Evolutionary conservation across 2,888 invertebrate species (phyloP).

Genomic region (Rhamnusium bicolor): DNA sequence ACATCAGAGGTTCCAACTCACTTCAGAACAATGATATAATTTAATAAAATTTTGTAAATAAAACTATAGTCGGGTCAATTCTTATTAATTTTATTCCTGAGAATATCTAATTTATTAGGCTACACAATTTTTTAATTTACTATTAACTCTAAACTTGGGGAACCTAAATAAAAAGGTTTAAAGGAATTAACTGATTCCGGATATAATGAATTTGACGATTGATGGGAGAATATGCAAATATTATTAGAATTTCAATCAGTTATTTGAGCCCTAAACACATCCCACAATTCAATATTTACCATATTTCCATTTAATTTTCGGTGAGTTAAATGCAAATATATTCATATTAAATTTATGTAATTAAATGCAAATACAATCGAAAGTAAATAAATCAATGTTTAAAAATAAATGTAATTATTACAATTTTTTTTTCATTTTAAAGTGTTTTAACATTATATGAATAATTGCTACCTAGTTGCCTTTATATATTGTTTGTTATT

Average conservation of each 20-base stretch:
- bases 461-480: no score
- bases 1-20: no score
- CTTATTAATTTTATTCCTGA: no score
- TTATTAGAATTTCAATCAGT: conserved; percentile 7
- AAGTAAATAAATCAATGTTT: not conserved
- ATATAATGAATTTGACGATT: not conserved
- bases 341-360: conserved; percentile 14
- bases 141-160: not conserved
- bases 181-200: not conserved
- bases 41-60: no score
- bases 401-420: not conserved
- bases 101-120: no score
- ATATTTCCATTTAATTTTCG: conserved; percentile 20
- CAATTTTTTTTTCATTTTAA: no score
- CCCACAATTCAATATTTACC: not conserved
- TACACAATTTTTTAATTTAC: no score
- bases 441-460: no score
- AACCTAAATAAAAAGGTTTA: not conserved
- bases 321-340: conserved; percentile 2
- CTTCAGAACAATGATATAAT: no score
- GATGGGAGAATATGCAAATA: conserved; percentile 16
- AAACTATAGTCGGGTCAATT: no score
- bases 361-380: conserved; percentile 5
- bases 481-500: no score
- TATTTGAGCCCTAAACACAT: not conserved